Conservation (phyloP, 2,797 vertebrate species). For the Danio kyathit region DNA sequence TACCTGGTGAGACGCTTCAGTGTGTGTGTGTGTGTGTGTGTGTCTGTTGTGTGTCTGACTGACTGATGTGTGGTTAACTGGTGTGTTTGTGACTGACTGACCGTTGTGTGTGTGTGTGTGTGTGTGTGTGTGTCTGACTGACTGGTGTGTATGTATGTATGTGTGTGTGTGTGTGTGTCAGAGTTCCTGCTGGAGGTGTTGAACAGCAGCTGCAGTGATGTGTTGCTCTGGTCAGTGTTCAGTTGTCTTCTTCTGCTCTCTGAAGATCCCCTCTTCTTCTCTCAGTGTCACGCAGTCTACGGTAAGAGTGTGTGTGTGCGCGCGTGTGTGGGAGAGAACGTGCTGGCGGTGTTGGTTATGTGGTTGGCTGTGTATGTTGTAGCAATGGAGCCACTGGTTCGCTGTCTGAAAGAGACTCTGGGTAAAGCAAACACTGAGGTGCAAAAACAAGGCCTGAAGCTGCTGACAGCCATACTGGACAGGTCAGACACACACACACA, state of each 20-base stretch:
- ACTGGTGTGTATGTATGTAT: not conserved
- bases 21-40: conserved; percentile 14
- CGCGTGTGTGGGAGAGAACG: too few relatives aligned
- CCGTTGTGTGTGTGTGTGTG: not conserved
- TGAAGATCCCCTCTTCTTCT: conserved; percentile 91
- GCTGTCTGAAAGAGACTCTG: conserved; percentile 85
- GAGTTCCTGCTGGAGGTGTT: conserved; percentile 95
- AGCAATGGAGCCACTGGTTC: conserved; percentile 93
- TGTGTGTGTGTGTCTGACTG: conserved; percentile 3
- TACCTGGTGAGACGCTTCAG: conserved; percentile 82
- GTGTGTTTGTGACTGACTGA: not conserved
- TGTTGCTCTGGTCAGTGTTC: conserved; percentile 89
- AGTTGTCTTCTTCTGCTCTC: conserved; percentile 88
- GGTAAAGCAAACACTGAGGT: conserved; percentile 84
- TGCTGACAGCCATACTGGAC: conserved; percentile 89
- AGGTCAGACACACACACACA: conserved; percentile 73
- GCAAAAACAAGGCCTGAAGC: conserved; percentile 88
- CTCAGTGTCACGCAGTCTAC: conserved; percentile 94
- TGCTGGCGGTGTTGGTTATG: too few relatives aligned
- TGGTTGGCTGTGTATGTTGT: conserved; percentile 18
- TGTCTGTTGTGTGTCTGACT: not conserved
- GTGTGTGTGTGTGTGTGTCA: conserved; percentile 61
- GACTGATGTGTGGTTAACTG: too few relatives aligned
- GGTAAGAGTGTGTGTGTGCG: conserved; percentile 76
- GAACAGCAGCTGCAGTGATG: conserved; percentile 79